phyloP scores from a whole-genome alignment of 2,888 invertebrate genomes.

The Ochropacha duplaris region DNA sequence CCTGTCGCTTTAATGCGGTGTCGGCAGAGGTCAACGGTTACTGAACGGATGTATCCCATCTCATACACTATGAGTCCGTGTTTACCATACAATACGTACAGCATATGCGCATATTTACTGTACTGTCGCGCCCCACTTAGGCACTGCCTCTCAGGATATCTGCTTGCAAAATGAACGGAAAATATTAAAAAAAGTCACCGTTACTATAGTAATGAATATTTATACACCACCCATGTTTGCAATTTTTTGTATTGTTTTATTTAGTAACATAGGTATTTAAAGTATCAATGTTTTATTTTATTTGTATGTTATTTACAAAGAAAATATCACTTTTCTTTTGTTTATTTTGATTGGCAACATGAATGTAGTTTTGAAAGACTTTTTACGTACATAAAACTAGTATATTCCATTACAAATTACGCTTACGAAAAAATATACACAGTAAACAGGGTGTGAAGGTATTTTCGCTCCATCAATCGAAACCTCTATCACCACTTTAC shows the following conservation, averaged over 20 bases:
- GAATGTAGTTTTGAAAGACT: no score
- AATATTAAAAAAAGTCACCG: slow-evolving; percentile 49
- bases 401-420: no score
- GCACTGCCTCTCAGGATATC: slow-evolving; percentile 34
- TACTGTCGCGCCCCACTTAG: slow-evolving; percentile 30
- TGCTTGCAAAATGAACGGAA: slow-evolving; percentile 53
- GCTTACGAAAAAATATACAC: neutral
- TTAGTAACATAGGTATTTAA: neutral
- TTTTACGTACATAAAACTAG: no score
- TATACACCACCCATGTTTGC: slow-evolving; percentile 40
- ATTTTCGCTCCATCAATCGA: slow-evolving; percentile 33
- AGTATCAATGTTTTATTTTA: neutral
- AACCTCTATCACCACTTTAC: slow-evolving; percentile 49
- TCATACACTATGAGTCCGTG: slow-evolving; percentile 39
- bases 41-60: slow-evolving; percentile 64
- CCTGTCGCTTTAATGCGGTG: slow-evolving; percentile 44
- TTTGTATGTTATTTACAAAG: no score
- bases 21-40: slow-evolving; percentile 65
- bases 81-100: slow-evolving; percentile 67
- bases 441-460: slow-evolving; percentile 16
- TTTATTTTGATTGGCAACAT: neutral
- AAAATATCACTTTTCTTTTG: neutral
- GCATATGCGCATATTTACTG: slow-evolving; percentile 72
- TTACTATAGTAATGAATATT: slow-evolving; percentile 47
- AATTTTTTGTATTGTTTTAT: slow-evolving; percentile 8